Evolutionary conservation across 64 coral and sea anemone genomes (phyloP).

Genomic region (Pocillopora verrucosa): DNA sequence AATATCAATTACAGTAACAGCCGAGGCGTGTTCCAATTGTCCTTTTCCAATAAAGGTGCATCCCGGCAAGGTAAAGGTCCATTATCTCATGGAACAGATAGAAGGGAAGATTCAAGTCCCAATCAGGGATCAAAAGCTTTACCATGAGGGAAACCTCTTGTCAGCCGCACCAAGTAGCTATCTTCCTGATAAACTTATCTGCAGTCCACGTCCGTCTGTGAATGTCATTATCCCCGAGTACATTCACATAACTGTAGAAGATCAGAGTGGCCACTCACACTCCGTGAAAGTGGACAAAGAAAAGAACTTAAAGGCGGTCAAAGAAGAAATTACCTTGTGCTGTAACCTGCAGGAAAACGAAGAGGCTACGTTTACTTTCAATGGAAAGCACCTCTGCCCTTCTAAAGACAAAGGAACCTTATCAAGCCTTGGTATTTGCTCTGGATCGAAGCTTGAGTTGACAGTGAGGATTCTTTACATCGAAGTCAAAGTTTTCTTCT

Average conservation of each 20-base stretch:
- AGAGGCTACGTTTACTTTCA: not conserved
- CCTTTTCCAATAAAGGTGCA: not conserved
- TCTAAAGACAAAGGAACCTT: not conserved
- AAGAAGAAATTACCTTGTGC: not conserved
- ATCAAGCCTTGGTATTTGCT: constrained; percentile 13
- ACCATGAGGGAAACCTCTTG: not conserved
- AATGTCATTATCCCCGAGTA: not conserved
- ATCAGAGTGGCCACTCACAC: not conserved
- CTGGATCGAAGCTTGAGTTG: not conserved
- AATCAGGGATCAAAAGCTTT: constrained; percentile 7
- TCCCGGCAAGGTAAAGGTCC: not conserved
- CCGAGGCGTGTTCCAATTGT: not conserved
- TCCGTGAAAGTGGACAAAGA: not conserved
- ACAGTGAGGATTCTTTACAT: not conserved
- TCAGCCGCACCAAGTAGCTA: not conserved
- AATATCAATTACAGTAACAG: not conserved
- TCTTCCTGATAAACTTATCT: not conserved
- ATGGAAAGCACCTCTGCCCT: not conserved
- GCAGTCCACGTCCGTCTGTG: not conserved
- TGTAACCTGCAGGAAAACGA: not conserved
- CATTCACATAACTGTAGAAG: not conserved
- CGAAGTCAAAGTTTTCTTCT: not conserved
- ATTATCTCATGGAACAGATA: not conserved
- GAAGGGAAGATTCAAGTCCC: not conserved
- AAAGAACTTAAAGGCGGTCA: not conserved